These are phyloP conservation scores for Ormyrus nitidulus DNA, from an alignment of 2,888 invertebrate genomes.

Conservation along the genomic window DNA sequence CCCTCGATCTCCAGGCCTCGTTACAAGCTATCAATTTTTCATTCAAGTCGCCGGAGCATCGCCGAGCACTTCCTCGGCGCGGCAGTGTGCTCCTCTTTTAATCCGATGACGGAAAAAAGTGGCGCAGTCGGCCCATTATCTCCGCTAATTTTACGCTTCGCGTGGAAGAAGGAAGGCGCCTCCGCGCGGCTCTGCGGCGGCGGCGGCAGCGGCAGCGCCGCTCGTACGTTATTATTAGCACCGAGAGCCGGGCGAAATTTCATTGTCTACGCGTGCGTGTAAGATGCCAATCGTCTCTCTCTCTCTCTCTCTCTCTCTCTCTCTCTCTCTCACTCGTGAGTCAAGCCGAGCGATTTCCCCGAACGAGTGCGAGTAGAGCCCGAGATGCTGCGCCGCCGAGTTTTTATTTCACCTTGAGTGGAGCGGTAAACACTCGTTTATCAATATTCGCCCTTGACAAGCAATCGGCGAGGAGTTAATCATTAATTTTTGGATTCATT, in stretches of 20 bases:
- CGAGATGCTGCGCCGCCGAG: too few species aligned
- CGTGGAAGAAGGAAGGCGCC: conserved; percentile 17
- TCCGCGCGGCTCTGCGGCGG: not conserved
- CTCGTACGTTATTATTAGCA: conserved; percentile 41
- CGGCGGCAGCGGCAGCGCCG: not conserved
- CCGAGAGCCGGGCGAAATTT: not conserved
- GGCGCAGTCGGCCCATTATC: conserved; percentile 34
- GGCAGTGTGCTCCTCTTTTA: not conserved
- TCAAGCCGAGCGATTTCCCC: conserved; percentile 4
- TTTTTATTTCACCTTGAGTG: too few species aligned
- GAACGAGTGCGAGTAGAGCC: not conserved
- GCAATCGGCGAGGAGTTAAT: too few species aligned
- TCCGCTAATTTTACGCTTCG: conserved; percentile 50
- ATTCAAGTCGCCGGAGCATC: too few species aligned
- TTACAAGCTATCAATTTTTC: too few species aligned
- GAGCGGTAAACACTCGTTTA: too few species aligned
- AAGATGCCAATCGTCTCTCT: conserved; percentile 1
- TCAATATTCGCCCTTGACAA: too few species aligned
- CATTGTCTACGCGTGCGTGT: not conserved
- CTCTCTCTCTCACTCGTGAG: not conserved
- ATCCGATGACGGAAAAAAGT: conserved; percentile 10
- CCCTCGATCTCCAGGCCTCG: too few species aligned
- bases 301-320: too few species aligned
- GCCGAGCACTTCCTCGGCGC: too few species aligned
- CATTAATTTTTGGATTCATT: too few species aligned